These are phyloP conservation scores for Pan troglodytes DNA, from an alignment of 2,113 vertebrate genomes.

Conservation along the genomic window DNA sequence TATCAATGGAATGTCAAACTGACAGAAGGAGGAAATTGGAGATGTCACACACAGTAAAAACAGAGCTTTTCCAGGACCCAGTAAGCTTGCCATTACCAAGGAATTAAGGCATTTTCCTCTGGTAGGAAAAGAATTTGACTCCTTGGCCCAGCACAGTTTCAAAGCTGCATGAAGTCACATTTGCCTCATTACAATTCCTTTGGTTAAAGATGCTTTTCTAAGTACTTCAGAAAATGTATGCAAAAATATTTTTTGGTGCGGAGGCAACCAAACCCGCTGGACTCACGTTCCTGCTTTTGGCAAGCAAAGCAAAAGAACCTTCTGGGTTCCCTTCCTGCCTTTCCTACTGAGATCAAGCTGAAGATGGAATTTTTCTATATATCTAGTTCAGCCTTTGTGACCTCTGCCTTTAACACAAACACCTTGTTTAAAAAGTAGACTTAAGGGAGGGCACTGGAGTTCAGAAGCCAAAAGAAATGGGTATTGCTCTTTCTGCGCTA, in stretches of 20 bases:
- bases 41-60: conserved; percentile 4
- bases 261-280: background rate
- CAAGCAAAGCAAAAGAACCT: background rate
- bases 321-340: background rate
- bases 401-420: background rate
- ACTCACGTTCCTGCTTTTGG: background rate
- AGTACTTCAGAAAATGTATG: background rate
- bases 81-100: background rate
- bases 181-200: background rate
- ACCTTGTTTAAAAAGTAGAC: background rate
- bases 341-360: background rate
- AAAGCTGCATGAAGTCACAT: background rate
- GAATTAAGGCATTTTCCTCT: background rate
- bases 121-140: background rate
- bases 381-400: background rate
- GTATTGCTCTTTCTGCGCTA: background rate
- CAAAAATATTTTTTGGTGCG: background rate
- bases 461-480: background rate
- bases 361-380: background rate
- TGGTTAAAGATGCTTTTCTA: background rate
- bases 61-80: background rate
- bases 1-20: conserved; percentile 38
- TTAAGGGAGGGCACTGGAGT: background rate
- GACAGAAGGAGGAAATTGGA: conserved; percentile 43
- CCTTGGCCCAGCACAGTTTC: background rate